Evolutionary conservation across 2,113 vertebrate genomes (phyloP).

Genomic region (Promerops cafer): DNA sequence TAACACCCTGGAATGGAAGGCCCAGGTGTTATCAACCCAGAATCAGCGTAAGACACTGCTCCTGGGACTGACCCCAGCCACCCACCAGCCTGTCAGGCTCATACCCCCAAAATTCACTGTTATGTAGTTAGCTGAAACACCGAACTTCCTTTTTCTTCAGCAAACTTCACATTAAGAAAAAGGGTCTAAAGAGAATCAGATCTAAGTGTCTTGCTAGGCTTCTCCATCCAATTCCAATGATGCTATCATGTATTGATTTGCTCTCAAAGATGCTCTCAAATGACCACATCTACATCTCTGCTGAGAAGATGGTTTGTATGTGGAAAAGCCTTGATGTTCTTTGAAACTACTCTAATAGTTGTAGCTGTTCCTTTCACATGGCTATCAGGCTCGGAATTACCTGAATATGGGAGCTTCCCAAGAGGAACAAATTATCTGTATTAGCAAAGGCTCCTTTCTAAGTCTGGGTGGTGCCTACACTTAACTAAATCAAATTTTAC

Average conservation of each 20-base stretch:
- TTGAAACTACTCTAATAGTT: not conserved
- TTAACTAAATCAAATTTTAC: constrained; percentile 46
- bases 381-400: not conserved
- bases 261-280: not conserved
- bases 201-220: not conserved
- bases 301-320: not conserved
- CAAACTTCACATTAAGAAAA: not conserved
- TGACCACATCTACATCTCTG: not conserved
- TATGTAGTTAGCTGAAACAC: not conserved
- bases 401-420: not conserved
- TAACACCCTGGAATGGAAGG: not conserved
- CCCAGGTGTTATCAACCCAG: not conserved
- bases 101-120: not conserved
- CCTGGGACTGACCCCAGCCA: not conserved
- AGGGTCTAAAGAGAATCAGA: not conserved
- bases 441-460: not conserved
- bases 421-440: not conserved
- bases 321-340: not conserved
- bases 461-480: not conserved
- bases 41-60: fast-evolving
- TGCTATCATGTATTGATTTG: not conserved
- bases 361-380: not conserved
- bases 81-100: not conserved
- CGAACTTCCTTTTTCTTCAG: not conserved
- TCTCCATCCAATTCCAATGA: not conserved